A percentile compares a stretch with the other conserved stretches of the same genome.
Conservation (phyloP, 2,797 vertebrate genomes). For the Mormyrops boulengeri region DNA sequence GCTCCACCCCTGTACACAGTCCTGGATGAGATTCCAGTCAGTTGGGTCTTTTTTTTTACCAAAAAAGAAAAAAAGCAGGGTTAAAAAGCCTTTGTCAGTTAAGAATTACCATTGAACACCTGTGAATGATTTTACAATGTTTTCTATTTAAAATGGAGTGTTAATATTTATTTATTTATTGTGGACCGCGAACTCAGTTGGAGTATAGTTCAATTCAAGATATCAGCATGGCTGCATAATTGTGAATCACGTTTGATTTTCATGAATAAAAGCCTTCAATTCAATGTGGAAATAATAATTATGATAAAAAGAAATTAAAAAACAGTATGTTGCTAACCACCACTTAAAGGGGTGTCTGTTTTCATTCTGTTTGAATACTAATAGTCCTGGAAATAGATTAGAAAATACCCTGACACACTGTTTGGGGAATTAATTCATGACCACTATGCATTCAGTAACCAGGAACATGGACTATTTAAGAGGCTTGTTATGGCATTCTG, state of each 20-base stretch:
- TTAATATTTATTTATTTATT: not conserved
- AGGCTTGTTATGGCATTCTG: not conserved
- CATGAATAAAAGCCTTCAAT: not conserved
- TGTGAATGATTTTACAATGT: not conserved
- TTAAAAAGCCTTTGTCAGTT: not conserved
- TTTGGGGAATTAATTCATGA: not conserved
- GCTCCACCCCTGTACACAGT: not conserved
- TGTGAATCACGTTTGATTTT: not conserved
- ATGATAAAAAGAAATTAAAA: not conserved
- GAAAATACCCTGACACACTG: not conserved
- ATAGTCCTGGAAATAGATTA: not conserved
- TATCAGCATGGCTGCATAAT: not conserved
- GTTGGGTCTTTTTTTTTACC: not conserved
- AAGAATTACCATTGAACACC: not conserved
- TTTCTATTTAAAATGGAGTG: not conserved
- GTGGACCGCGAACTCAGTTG: not conserved
- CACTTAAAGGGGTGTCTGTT: not conserved
- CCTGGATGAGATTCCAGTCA: not conserved
- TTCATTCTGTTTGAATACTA: not conserved
- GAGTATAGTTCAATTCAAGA: not conserved
- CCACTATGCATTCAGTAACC: not conserved
- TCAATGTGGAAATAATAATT: not conserved
- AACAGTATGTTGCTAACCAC: not conserved
- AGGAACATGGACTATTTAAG: not conserved
- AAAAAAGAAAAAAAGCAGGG: not conserved